Evolutionary conservation across 2,113 vertebrate species (phyloP), one percentile per base, ranked within the genome.

Genomic region (Neofelis nebulosa): DNA sequence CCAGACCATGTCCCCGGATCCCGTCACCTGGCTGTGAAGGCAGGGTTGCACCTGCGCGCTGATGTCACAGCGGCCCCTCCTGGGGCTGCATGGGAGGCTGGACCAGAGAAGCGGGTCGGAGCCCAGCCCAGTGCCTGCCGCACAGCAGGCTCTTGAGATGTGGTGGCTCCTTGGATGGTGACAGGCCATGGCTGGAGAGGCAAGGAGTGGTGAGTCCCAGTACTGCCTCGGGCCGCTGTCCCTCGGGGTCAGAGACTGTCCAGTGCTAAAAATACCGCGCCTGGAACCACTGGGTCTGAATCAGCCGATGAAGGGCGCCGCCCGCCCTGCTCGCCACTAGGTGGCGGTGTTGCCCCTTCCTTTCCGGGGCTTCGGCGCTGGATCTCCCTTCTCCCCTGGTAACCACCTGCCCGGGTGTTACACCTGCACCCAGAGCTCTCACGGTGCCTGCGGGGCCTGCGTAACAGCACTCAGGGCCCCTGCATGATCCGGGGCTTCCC

Each of bases 41-140:
- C 69, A 63, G 19, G 45, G 12, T 19, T 33, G 48, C 33, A 18
- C 9, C 61, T 21, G 68, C 6, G 38, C 3, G 73, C 38, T 71
- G 14, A 1, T 16, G 23, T 27, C 18, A 50, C 38, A 5, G 4
- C 0, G 10, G 18, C 6, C 21, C 21, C 45, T 57, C 55, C 45
- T 38, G 10, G 33, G 76, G 10, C 36, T 50, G n/a, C 16, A 10
- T 2, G 18, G 6, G 6, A 16, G 29, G 3, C 2, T n/a, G 23
- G 41, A 45, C 5, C 25, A 27, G 9, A 19, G 15, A 15, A 41
- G 65, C 15, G 2, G 23, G 13, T 29, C 16, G 36, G 63, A 79
- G 52, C 14, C 52, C 31, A 14, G 16, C 68, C 0, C 7, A 0
- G 29, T 4, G 10, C 65, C 78, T 1, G 0, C 61, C 1, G 2